These are phyloP conservation scores for Hassar affinis DNA, from an alignment of 2,113 vertebrate species.

Conservation along the genomic window DNA sequence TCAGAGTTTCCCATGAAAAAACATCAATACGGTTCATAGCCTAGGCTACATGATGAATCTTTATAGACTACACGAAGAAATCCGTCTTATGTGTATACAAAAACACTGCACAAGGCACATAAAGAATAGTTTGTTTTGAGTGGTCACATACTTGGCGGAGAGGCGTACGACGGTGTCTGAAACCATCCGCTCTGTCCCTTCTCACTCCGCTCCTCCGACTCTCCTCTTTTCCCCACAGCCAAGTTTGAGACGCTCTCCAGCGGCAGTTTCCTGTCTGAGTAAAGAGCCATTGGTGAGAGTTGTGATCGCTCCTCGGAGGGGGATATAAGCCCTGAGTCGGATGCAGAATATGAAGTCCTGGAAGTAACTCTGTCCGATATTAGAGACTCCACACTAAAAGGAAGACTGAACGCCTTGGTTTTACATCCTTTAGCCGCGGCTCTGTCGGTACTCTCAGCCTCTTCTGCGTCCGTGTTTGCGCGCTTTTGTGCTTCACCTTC, in stretches of 20 bases:
- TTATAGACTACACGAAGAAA: neutral
- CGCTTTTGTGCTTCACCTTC: constrained; percentile 60
- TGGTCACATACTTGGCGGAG: constrained; percentile 69
- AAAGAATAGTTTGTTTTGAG: neutral
- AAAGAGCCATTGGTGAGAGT: constrained; percentile 61
- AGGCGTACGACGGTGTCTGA: constrained; percentile 61
- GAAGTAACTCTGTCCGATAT: constrained; percentile 67
- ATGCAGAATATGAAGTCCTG: constrained; percentile 49
- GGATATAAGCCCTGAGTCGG: constrained; percentile 50
- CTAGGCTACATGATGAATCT: neutral
- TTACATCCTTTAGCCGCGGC: constrained; percentile 63
- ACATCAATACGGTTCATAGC: neutral
- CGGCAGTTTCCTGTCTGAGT: constrained; percentile 42
- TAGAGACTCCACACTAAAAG: constrained; percentile 80
- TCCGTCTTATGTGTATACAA: neutral
- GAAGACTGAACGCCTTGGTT: constrained; percentile 64
- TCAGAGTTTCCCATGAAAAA: neutral
- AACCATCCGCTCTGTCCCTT: constrained; percentile 63
- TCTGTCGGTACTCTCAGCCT: constrained; percentile 56
- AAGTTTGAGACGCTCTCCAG: constrained; percentile 47
- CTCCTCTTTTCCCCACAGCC: constrained; percentile 53
- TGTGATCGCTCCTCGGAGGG: constrained; percentile 55
- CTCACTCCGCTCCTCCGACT: constrained; percentile 60
- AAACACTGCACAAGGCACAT: neutral
- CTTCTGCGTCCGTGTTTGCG: constrained; percentile 57